Conservation (phyloP, 2,113 vertebrate genomes). For the Pterophyllum scalare region DNA sequence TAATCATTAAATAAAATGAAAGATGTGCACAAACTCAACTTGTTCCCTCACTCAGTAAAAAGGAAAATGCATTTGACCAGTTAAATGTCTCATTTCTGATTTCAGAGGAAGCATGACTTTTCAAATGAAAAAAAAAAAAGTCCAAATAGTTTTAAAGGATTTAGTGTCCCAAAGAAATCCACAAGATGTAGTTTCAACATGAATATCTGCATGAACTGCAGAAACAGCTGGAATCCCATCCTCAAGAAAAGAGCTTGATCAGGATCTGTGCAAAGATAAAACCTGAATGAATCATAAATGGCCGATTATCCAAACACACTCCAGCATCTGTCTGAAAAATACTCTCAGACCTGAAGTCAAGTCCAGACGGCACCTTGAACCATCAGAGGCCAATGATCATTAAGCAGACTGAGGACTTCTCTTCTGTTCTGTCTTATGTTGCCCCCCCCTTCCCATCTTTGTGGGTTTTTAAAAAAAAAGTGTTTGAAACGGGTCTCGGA, state of each 20-base stretch:
- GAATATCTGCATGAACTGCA: neutral
- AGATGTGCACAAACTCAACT: neutral
- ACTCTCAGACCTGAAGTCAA: neutral
- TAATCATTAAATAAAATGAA: neutral
- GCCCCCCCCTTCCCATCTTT: neutral
- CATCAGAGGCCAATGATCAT: conserved; percentile 67
- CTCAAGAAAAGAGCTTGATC: neutral
- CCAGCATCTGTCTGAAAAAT: neutral
- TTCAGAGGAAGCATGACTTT: neutral
- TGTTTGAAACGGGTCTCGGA: conserved; percentile 55
- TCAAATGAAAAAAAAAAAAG: neutral
- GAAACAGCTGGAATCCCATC: neutral
- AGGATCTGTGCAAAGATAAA: neutral
- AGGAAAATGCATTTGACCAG: neutral
- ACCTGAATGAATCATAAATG: neutral
- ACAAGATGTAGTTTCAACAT: neutral
- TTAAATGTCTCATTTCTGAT: neutral
- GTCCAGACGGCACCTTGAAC: neutral
- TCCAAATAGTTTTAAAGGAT: neutral
- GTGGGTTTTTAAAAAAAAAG: conserved; percentile 27
- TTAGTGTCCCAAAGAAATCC: neutral
- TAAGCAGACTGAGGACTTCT: conserved; percentile 70
- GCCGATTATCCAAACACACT: neutral
- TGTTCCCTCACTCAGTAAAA: neutral
- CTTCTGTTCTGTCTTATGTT: conserved; percentile 14